Evolutionary conservation across 2,797 vertebrate genomes (phyloP).

Genomic region (Schizopygopsis malacanthus): DNA sequence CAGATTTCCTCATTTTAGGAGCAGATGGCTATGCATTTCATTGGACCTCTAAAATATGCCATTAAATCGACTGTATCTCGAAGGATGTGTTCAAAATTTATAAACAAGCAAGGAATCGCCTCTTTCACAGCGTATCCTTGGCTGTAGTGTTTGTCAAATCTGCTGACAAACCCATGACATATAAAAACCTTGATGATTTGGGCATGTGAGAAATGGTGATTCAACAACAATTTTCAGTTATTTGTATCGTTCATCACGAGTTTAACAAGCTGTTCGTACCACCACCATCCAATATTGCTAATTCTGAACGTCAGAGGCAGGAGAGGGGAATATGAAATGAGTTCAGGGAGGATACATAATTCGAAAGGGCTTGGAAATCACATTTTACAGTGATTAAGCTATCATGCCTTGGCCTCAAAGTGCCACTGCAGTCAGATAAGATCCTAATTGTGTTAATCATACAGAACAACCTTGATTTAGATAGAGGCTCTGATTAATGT

Average conservation of each 20-base stretch:
- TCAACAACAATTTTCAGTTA: neutral
- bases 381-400: constrained; percentile 55
- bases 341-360: constrained; percentile 50
- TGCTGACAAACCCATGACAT: constrained; percentile 12
- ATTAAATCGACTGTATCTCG: constrained; percentile 32
- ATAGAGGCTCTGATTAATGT: constrained; percentile 52
- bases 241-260: constrained; percentile 26
- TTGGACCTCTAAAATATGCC: constrained; percentile 28
- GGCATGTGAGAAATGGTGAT: neutral
- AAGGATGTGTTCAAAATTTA: constrained; percentile 12
- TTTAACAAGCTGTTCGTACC: constrained; percentile 22
- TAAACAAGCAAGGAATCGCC: neutral
- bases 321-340: constrained; percentile 37
- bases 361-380: constrained; percentile 45
- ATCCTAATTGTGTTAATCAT: constrained; percentile 57
- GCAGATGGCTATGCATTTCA: constrained; percentile 37
- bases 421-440: constrained; percentile 59
- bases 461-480: constrained; percentile 54
- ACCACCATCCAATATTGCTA: constrained; percentile 15
- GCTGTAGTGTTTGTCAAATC: constrained; percentile 21
- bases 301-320: constrained; percentile 61
- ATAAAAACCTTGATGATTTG: constrained; percentile 19
- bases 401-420: constrained; percentile 61
- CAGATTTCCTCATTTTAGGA: constrained; percentile 19
- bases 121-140: constrained; percentile 5